These are phyloP conservation scores for Ophion slaviceki DNA, from an alignment of 2,888 invertebrate genomes.

Conservation along the genomic window DNA sequence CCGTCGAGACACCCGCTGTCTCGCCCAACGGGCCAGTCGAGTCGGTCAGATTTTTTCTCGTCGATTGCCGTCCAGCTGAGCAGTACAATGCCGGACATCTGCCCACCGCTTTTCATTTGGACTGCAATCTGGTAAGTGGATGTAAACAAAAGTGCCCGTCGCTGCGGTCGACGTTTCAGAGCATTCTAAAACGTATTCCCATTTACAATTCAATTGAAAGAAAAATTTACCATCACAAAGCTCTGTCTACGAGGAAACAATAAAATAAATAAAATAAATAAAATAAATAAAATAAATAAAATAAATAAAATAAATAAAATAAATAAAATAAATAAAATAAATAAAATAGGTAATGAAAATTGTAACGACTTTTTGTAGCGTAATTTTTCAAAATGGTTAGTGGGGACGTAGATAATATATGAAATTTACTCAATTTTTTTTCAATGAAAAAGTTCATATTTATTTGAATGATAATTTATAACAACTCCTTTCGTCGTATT, in stretches of 20 bases:
- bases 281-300: neutral
- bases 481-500: conserved; percentile 25
- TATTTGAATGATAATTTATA: no score
- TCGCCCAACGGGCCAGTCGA: conserved; percentile 85
- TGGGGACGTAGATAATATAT: no score
- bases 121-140: conserved; percentile 91
- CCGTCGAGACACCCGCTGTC: conserved; percentile 86
- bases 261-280: neutral
- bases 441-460: no score
- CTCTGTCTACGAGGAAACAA: no score
- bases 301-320: no score
- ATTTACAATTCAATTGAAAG: no score
- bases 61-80: conserved; percentile 96
- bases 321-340: neutral
- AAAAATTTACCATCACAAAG: no score
- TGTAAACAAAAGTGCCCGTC: neutral
- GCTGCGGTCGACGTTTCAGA: no score
- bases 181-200: no score
- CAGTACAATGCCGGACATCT: conserved; percentile 99
- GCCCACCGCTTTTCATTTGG: conserved; percentile 98
- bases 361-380: no score
- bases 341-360: neutral
- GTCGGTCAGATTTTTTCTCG: conserved; percentile 94
- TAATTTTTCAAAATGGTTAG: no score
- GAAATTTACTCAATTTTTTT: no score